phyloP scores from a whole-genome alignment of 1,140 invertebrate genomes.

The Alviniconcha marisindica region DNA sequence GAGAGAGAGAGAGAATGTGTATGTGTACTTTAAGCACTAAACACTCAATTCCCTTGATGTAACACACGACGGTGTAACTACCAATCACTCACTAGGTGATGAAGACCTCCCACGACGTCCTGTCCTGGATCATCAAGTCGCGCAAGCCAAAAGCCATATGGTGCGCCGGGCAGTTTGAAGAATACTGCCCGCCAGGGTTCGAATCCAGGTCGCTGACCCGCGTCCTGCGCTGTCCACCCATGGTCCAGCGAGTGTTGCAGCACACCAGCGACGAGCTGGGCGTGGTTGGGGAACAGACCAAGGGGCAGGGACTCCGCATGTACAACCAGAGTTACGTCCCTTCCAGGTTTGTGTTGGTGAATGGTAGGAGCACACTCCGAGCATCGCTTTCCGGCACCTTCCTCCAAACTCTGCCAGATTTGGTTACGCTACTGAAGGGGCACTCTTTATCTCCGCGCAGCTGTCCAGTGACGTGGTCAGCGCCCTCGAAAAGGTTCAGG shows the following conservation, averaged over 20 bases:
- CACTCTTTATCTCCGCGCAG: too few relatives aligned
- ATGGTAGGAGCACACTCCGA: too few relatives aligned
- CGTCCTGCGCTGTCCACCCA: conserved; percentile 45
- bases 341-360: conserved; percentile 4
- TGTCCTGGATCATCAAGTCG: background rate
- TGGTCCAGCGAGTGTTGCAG: conserved; percentile 40
- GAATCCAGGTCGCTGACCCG: conserved; percentile 23
- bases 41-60: background rate
- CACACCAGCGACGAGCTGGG: conserved; percentile 32
- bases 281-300: background rate
- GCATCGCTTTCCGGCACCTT: too few relatives aligned
- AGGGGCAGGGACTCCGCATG: background rate
- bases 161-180: conserved; percentile 45
- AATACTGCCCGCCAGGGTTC: conserved; percentile 18
- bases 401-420: too few relatives aligned
- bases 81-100: background rate
- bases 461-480: too few relatives aligned
- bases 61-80: too few relatives aligned
- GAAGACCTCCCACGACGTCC: background rate
- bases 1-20: too few relatives aligned
- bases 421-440: too few relatives aligned
- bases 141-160: conserved; percentile 27
- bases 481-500: too few relatives aligned
- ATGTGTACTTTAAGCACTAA: background rate
- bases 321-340: background rate